These are phyloP conservation scores for Phytoseiulus persimilis DNA, from an alignment of 2,888 invertebrate species.

Conservation along the genomic window DNA sequence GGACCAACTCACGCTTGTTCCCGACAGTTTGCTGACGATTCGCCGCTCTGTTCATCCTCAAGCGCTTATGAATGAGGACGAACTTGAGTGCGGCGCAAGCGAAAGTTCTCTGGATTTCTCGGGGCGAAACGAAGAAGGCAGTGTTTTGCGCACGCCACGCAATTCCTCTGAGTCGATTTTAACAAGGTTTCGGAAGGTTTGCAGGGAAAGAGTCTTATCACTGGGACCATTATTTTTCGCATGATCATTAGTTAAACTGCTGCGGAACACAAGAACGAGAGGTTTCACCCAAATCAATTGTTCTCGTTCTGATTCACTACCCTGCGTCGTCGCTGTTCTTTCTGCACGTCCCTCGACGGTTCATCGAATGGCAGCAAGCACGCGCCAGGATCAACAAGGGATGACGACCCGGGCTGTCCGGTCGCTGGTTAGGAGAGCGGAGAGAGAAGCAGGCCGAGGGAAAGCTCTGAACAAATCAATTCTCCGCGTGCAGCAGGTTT, in stretches of 20 bases:
- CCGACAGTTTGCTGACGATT: not conserved
- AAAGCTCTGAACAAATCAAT: not conserved
- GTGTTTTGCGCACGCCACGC: not conserved
- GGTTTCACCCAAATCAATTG: not conserved
- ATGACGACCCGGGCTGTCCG: not conserved
- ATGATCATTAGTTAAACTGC: not conserved
- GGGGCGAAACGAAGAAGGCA: not conserved
- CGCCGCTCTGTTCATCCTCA: not conserved
- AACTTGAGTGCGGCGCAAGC: not conserved
- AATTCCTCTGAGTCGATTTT: not conserved
- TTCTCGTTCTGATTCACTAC: not conserved
- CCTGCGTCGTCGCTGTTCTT: not conserved
- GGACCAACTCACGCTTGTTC: not conserved
- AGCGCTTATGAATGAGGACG: not conserved
- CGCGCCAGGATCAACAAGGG: not conserved
- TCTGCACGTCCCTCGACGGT: not conserved
- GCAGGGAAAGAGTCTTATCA: not conserved
- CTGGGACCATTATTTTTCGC: not conserved
- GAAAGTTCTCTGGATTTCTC: not conserved
- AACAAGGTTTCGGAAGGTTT: not conserved
- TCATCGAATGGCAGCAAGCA: not conserved
- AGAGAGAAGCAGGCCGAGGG: not conserved
- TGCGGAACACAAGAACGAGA: not conserved
- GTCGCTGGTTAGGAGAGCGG: not conserved
- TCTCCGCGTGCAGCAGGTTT: not conserved